phyloP scores from a whole-genome alignment of 2,888 invertebrate genomes.

The Tyria jacobaeae region DNA sequence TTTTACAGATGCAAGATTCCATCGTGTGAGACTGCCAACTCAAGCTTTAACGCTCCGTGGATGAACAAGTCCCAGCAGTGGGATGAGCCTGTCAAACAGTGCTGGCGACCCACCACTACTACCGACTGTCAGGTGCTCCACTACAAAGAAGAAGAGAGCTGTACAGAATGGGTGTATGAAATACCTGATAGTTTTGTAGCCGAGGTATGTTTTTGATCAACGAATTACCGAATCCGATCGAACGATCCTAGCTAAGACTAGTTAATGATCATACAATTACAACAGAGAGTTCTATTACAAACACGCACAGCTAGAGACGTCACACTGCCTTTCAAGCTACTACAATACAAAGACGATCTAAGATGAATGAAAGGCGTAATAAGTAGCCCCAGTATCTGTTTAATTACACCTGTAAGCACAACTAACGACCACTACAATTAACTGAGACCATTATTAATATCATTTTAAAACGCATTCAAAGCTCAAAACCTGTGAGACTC shows the following conservation, averaged over 20 bases:
- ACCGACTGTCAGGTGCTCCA: conserved; percentile 51
- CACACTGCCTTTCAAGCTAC: neutral
- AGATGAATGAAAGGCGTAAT: neutral
- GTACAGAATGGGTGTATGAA: conserved; percentile 73
- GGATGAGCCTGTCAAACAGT: conserved; percentile 64
- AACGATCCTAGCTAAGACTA: no score
- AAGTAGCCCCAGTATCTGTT: neutral
- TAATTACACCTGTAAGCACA: conserved; percentile 3
- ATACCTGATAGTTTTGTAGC: conserved; percentile 73
- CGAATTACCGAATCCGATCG: no score
- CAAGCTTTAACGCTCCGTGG: conserved; percentile 59
- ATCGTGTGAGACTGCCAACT: conserved; percentile 56
- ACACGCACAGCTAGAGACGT: neutral
- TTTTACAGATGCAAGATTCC: conserved; percentile 67
- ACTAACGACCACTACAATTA: neutral
- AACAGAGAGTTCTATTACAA: no score
- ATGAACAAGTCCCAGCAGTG: conserved; percentile 47
- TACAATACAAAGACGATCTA: neutral
- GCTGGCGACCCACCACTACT: conserved; percentile 50
- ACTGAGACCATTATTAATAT: neutral
- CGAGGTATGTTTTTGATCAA: conserved; percentile 62
- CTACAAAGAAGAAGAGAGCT: conserved; percentile 46
- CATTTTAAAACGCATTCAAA: conserved; percentile 2
- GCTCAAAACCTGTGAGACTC: neutral
- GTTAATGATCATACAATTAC: no score